phyloP scores from a whole-genome alignment of 2,797 vertebrate species.

The Anomalospiza imberbis region DNA sequence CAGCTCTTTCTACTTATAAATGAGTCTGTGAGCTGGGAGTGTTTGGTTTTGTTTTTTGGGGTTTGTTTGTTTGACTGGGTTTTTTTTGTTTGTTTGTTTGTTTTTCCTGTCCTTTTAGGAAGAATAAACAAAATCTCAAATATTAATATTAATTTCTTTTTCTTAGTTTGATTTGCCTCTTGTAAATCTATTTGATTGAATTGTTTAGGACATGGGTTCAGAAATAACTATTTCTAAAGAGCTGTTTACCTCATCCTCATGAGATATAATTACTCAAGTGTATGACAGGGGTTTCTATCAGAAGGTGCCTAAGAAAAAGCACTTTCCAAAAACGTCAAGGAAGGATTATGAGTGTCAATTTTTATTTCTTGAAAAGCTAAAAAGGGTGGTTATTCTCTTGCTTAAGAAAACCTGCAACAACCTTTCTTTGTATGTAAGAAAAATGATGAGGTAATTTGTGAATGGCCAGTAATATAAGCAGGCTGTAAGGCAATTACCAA shows the following conservation, averaged over 20 bases:
- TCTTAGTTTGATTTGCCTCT: background rate
- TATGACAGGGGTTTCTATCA: background rate
- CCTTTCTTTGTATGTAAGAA: background rate
- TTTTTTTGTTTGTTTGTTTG: background rate
- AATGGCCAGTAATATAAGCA: background rate
- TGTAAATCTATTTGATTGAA: background rate
- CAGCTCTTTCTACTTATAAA: background rate
- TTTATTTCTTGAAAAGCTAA: background rate
- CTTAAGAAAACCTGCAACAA: background rate
- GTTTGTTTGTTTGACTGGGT: background rate
- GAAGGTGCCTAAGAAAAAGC: background rate
- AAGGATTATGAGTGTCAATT: background rate
- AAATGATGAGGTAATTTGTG: background rate
- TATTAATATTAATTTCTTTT: background rate
- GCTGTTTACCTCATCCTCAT: background rate
- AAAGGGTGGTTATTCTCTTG: background rate
- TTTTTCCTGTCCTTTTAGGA: background rate
- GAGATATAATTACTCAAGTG: background rate
- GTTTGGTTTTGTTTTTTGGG: accelerated
- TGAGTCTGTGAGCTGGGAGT: background rate
- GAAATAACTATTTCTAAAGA: background rate
- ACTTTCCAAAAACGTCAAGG: background rate
- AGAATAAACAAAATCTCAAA: background rate
- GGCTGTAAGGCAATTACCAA: background rate
- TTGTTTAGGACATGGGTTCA: background rate